Percentiles rank a stretch among this genome's conserved stretches.
These are phyloP conservation scores for Ophion costatus DNA, from an alignment of 2,888 invertebrate species.

Conservation along the genomic window DNA sequence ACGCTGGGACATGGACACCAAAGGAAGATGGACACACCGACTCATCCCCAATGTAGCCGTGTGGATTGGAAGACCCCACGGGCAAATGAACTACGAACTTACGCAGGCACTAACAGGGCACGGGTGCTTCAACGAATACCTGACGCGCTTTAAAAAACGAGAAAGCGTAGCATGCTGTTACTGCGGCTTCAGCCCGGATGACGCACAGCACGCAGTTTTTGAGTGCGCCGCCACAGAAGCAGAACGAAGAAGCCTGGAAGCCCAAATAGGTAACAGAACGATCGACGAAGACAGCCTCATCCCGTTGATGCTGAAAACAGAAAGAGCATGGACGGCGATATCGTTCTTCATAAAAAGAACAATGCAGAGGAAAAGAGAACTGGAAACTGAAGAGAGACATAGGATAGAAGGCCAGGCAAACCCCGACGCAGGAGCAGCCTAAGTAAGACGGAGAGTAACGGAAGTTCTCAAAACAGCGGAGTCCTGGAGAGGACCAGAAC, in stretches of 20 bases:
- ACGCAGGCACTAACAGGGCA: conserved; percentile 69
- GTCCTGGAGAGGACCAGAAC: no score
- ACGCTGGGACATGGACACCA: conserved; percentile 17
- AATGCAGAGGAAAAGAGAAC: conserved; percentile 4
- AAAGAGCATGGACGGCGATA: no score
- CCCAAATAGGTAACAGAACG: conserved; percentile 4
- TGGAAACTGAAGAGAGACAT: not conserved
- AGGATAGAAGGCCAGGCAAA: no score
- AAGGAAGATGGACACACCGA: conserved; percentile 53
- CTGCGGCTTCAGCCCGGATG: conserved; percentile 49
- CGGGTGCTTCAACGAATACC: conserved; percentile 67
- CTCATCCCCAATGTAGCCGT: conserved; percentile 44
- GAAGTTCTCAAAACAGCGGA: no score
- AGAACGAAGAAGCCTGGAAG: not conserved
- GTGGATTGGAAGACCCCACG: conserved; percentile 43
- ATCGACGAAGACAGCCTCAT: conserved; percentile 3
- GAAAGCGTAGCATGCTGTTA: conserved; percentile 73
- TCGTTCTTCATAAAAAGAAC: not conserved
- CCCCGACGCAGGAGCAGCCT: no score
- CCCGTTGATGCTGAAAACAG: conserved; percentile 2
- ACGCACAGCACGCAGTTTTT: conserved; percentile 43
- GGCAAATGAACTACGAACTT: conserved; percentile 59
- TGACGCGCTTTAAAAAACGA: conserved; percentile 59
- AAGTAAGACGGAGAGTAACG: no score
- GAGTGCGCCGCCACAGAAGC: conserved; percentile 25